Base-by-base conservation (phyloP, 1,140 invertebrate genomes). In the Reticulitermes speratus region DNA sequence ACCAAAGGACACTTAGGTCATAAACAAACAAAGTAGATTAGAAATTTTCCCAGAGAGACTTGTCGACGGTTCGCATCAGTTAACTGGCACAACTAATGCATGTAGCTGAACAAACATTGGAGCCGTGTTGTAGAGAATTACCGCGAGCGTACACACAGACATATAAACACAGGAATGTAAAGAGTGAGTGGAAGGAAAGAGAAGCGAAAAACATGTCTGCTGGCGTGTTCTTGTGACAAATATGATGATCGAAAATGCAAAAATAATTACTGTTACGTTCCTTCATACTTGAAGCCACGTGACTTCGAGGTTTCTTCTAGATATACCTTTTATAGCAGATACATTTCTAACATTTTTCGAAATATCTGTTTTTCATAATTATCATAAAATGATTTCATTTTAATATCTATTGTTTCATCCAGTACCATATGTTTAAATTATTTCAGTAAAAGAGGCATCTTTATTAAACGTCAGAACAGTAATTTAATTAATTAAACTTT, bases 21-120 rank as follows among this genome's bases (percentile, higher is more conserved):
- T 75, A 75, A 75, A 75, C 65, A 75, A 75, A 75, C 65, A 75
- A 75, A 75, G n/a, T n/a, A 75, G 65, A 75, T 75, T 75, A 75
- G 65, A 75, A 75, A 75, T 75, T 75, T 25, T 75, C 65, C 65
- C 65, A 25, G 65, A 75, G 65, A 75, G 65, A 75, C 65, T 30
- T n/a, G 65, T 75, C 65, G 65, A 75, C 65, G 65, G n/a, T 75
- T 30, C 65, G n/a, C 65, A 75, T 75, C 65, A 75, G 65, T 75
- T 75, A 75, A 30, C 65, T 30, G 65, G 65, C 65, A 75, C 65
- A 14, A 75, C 65, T 75, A 75, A 75, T 75, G 65, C n/a, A 16
- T 75, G 65, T n/a, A 75, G n/a, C 65, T 75, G 65, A 75, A 75
- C 65, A 75, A 75, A 75, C 65, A 75, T 30, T 30, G 14, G n/a